Base-by-base conservation (phyloP, 35 echinoderm and acorn worm species). In the Heliocidaris erythrogramma region DNA sequence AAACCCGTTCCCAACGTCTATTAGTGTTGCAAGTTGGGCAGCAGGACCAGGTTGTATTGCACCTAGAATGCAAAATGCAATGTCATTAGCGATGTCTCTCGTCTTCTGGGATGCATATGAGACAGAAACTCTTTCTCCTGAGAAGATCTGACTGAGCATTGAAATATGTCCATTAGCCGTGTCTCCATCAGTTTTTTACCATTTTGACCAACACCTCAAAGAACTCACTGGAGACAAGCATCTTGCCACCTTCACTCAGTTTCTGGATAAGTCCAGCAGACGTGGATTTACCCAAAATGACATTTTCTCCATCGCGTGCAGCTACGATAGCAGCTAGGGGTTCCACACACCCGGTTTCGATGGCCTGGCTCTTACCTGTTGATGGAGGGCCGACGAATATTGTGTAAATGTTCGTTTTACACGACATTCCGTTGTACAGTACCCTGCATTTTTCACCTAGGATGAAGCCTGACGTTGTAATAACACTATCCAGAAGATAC, bases 151-250 rank as follows among this genome's bases (percentile, higher is more conserved):
- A 30, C 21, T 30, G 12, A 89, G 30, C 86, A 89, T 89, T 14
- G 86, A 89, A 89, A 27, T 89, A 30, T 89, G 1, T 89, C 30
- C 86, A 13, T 13, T 13, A 24, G 86, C 86, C 32, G 30, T 89
- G 86, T 89, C 86, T 89, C 86, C 31, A 32, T 89, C 32, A 89
- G 13, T 89, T 30, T 89, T 89, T 84, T 84, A 89, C 32, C 86
- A 89, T 89, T 14, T 35, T 27, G 2, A 30, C 13, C 86, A 89
- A 89, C 13, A 89, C 30, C 13, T 89, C 32, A 89, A 14, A 32
- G 13, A 89, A 2, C 31, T 30, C 32, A 35, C 86, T 30, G 86
- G 86, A 35, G 32, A 89, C 30, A 13, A 89, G 13, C 24, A 30
- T 30, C 86, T 32, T 32, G 86, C 30, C 13, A 24, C 86, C 86